Conservation (phyloP, 2,797 vertebrate species). For the Enteromius trimaculatus region DNA sequence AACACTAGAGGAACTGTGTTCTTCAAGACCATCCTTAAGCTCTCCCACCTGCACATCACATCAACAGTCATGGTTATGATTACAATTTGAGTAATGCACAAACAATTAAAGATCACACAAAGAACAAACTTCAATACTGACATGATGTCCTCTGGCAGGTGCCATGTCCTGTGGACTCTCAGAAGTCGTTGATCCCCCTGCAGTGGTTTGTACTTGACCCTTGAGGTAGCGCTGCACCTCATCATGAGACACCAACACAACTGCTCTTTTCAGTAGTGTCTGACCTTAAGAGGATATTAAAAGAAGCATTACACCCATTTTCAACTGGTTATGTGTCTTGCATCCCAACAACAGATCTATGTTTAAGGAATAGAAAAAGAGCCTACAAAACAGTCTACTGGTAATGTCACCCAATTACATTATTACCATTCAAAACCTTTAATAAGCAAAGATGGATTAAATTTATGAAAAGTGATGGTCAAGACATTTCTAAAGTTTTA, state of each 20-base stretch:
- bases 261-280: constrained; percentile 34
- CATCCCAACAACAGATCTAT: neutral
- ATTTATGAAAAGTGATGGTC: neutral
- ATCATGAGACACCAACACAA: constrained; percentile 50
- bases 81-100: neutral
- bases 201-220: neutral
- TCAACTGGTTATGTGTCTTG: neutral
- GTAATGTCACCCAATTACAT: neutral
- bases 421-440: neutral
- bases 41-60: constrained; percentile 11
- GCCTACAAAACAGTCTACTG: neutral
- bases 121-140: neutral
- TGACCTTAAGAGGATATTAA: constrained; percentile 39
- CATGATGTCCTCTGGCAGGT: neutral
- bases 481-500: neutral
- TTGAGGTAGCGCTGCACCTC: constrained; percentile 39
- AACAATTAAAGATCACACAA: neutral
- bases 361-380: neutral
- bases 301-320: neutral
- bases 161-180: constrained; percentile 48
- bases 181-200: constrained; percentile 35
- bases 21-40: constrained; percentile 2
- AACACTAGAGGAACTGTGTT: neutral
- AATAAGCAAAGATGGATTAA: neutral
- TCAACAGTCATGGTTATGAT: neutral